Evolutionary conservation across 2,797 vertebrate species (phyloP).

Genomic region (Acanthurus tractus): DNA sequence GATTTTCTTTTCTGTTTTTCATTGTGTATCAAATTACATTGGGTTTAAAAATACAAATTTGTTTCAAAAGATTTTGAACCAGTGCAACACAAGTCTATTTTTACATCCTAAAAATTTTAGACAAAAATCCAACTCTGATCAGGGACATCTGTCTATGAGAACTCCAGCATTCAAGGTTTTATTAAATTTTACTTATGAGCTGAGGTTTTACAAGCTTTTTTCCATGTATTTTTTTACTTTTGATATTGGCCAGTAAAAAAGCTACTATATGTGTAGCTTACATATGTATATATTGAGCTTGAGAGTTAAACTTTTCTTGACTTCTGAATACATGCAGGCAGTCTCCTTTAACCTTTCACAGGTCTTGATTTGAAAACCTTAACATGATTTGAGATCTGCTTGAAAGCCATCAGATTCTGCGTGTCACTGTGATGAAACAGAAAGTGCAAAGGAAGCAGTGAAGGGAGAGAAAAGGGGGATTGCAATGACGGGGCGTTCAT

Average conservation of each 20-base stretch:
- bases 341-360: constrained; percentile 10
- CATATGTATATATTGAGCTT: not conserved
- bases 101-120: not conserved
- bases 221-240: not conserved
- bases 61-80: not conserved
- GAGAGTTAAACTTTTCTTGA: constrained; percentile 24
- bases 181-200: not conserved
- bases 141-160: no score
- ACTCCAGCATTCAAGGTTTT: no score
- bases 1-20: not conserved
- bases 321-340: not conserved
- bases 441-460: not conserved
- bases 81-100: not conserved
- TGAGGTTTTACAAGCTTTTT: not conserved
- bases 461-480: not conserved
- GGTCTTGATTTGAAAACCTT: constrained; percentile 19
- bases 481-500: constrained; percentile 45
- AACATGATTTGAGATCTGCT: constrained; percentile 34
- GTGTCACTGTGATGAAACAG: constrained; percentile 24
- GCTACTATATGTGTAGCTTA: constrained; percentile 5
- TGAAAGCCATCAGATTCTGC: constrained; percentile 11
- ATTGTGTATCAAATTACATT: not conserved
- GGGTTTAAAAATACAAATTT: not conserved
- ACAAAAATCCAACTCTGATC: not conserved
- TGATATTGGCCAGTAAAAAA: not conserved